Conservation (phyloP, 2,888 invertebrate genomes). For the Pyrrhosoma nymphula region DNA sequence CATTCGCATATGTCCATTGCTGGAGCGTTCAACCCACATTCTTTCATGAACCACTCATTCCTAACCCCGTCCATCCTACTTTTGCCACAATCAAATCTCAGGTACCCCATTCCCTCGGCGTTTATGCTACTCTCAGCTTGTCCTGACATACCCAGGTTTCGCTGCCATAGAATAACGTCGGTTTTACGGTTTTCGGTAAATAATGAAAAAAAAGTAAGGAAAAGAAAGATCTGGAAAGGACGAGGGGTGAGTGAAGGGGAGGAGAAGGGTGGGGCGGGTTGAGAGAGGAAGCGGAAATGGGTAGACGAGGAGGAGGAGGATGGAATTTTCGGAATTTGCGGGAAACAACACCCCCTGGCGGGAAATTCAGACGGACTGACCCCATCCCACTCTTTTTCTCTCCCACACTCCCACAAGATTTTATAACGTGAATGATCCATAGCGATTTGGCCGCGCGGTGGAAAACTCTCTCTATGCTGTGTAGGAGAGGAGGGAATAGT, state of each 20-base stretch:
- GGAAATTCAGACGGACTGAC: constrained; percentile 58
- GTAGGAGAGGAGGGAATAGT: background rate
- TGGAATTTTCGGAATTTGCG: constrained; percentile 30
- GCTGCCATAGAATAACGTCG: no score
- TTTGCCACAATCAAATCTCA: no score
- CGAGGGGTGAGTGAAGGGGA: background rate
- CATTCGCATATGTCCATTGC: no score
- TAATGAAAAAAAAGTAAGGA: no score
- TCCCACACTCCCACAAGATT: no score
- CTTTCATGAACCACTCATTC: no score
- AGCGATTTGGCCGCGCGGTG: background rate
- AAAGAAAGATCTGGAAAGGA: background rate
- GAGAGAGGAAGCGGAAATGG: background rate
- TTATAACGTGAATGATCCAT: constrained; percentile 50
- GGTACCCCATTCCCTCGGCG: no score
- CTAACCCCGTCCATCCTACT: no score
- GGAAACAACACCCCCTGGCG: constrained; percentile 28
- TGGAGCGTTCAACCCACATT: no score
- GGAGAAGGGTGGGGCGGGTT: background rate
- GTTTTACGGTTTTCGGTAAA: no score
- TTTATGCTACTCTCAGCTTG: no score
- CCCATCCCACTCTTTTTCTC: constrained; percentile 25
- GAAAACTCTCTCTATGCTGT: background rate
- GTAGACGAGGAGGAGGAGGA: background rate
- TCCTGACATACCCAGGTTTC: no score